phyloP scores from a whole-genome alignment of 2,888 invertebrate species.

The Pyrocoelia pectoralis region DNA sequence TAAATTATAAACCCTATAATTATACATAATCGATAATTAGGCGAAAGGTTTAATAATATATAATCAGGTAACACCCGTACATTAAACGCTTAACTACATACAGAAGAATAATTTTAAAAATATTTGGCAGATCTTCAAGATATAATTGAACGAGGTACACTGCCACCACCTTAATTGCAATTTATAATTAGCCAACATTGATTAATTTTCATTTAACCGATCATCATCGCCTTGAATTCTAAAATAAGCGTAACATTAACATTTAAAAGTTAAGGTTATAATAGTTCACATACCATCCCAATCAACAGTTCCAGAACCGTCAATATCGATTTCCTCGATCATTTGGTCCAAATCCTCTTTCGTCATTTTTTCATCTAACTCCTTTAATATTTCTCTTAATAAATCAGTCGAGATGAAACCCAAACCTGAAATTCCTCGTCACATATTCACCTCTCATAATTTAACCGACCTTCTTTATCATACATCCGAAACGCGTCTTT shows the following conservation, averaged over 20 bases:
- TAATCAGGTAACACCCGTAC: constrained; percentile 5
- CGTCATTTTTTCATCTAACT: constrained; percentile 89
- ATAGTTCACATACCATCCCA: constrained; percentile 80
- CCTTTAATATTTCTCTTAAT: constrained; percentile 88
- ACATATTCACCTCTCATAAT: neutral
- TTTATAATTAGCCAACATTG: constrained; percentile 6
- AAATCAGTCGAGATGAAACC: constrained; percentile 90
- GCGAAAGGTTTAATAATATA: neutral
- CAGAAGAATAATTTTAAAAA: constrained; percentile 5
- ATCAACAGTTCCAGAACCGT: constrained; percentile 96
- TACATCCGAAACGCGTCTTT: constrained; percentile 96
- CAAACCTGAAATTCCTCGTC: constrained; percentile 64
- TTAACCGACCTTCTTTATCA: constrained; percentile 84
- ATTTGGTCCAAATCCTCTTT: constrained; percentile 90
- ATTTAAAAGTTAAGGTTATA: constrained; percentile 11
- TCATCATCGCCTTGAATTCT: constrained; percentile 96
- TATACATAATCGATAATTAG: too few species aligned
- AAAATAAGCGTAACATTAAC: constrained; percentile 55
- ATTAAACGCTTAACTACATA: neutral
- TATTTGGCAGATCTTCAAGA: constrained; percentile 28
- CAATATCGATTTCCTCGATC: constrained; percentile 95
- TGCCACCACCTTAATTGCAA: constrained; percentile 24
- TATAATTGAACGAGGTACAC: constrained; percentile 29
- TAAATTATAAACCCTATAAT: too few species aligned
- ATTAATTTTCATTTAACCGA: constrained; percentile 65